Evolutionary conservation across 2,113 vertebrate species (phyloP), one percentile per base, ranked within the genome.

Genomic region (Ammodramus savannarum): DNA sequence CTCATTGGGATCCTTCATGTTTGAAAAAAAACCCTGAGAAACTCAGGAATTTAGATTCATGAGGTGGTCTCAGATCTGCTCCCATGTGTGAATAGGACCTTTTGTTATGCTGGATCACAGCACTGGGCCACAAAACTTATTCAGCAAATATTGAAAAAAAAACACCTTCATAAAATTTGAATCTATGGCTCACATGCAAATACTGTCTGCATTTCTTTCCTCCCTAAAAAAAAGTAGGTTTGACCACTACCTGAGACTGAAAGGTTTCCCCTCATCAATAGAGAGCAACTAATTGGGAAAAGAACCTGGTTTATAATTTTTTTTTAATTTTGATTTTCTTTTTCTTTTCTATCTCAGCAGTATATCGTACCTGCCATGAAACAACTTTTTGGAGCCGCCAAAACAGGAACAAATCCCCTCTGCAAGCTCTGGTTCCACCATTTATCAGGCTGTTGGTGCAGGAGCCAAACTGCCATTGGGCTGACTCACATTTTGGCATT

Each of bases 401-500:
- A 25, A 44, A 34, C 3, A 10, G 63, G 63, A 73, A 54, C 15
- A 83, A 83, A 77, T 55, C 72, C 38, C 75, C 36, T 46, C 75
- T 69, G 51, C 81, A 36, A 43, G 5, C 62, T 46, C 39, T 7
- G 32, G 46, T 21, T 41, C 36, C 39, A 76, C 78, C 22, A 0
- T 59, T 89, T 51, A 20, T 57, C 7, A 1, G 61, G 59, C 51
- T 19, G n/a, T 26, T 87, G 72, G 34, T 65, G 38, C 59, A 43
- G 66, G 38, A 85, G 78, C 74, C 77, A 73, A 87, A 62, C 69
- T 91, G 74, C 87, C 91, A 55, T 54, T 51, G 18, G 22, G 29
- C 74, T 93, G 93, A 93, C 49, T 95, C 84, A 85, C 59, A 32
- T 75, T 81, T 89, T 95, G 95, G 93, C 91, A 43, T 82, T 91